Base-by-base conservation (phyloP, 2,113 vertebrate species). In the Naja naja region DNA sequence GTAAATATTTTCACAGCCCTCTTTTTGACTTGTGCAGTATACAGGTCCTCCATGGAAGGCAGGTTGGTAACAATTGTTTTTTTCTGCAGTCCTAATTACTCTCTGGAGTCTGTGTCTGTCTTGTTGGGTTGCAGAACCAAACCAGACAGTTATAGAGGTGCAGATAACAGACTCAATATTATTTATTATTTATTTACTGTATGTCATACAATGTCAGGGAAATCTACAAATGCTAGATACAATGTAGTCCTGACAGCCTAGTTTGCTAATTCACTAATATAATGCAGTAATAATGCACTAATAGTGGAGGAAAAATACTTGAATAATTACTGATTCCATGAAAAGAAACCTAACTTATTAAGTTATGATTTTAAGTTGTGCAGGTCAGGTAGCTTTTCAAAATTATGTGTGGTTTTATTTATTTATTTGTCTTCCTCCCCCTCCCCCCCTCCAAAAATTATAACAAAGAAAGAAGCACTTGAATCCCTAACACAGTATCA, bases 321-420 rank as follows among this genome's bases (percentile, higher is more conserved):
- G 39, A 85, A 22, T 91, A 53, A 91, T 87, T 88, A 49, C 55
- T 85, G 30, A n/a, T 4, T 89, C 92, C 39, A 89, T 91, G 95
- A 64, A 47, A 94, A 93, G 90, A 93, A 91, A 94, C 92, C 91
- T 64, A 18, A 52, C 45, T 88, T 93, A 95, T 90, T 60, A 81
- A 81, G 14, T 88, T 94, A 87, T 94, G 20, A 47, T 92, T 92
- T 74, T 89, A 9, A 94, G 92, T 95, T 90, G 94, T 91, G 47
- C 93, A 96, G 96, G 96, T 97, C 96, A 96, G 89, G 54, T 53
- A 60, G 81, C 88, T 95, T 94, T 95, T 88, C 91, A 97, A 97
- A 95, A 94, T 92, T 87, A 95, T 94, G 85, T 89, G 95, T 92
- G 93, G 94, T 16, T 94, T 55, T 20, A 93, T 55, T 92, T 94